Base-by-base conservation (phyloP, 2,888 invertebrate genomes). In the Ceramica pisi region DNA sequence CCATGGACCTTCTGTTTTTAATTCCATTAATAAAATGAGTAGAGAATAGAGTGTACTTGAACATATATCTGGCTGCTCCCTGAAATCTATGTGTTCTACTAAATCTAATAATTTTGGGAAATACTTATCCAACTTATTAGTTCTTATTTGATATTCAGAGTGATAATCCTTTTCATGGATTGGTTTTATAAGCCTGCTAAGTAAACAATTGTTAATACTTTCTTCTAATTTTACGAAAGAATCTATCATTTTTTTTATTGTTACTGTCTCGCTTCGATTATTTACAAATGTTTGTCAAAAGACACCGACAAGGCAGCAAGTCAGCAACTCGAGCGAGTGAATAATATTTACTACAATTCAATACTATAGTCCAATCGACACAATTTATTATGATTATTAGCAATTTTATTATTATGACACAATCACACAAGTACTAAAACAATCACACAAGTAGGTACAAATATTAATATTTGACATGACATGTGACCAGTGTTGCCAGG, bases 121-220 rank as follows among this genome's bases (percentile, higher is more conserved):
- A 76, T 89, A 85, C 73, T 82, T 66, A n/a, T 83, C 82, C 71
- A 92, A 80, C 38, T 84, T 88, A 48, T 86, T 90, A 81, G 89
- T 89, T 71, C 93, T 87, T 67, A 87, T 71, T 72, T 87, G 82
- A 83, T 90, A 93, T 84, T 95, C 95, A 3, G 79, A 69, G 51
- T 93, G 93, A 67, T 82, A 79, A 57, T 90, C 87, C 60, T 83
- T 78, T 83, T 93, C 93, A 72, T 94, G 90, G 60, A 87, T 85
- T 67, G 92, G 91, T 83, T 87, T 91, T 31, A 87, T 73, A 50
- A 95, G 90, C 87, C 91, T 94, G 12, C 90, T 88, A 60, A 95
- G 51, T 64, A 91, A 83, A 80, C 94, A 95, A 67, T 80, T 75
- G 69, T 86, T 86, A 50, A 90, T 85, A 51, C 75, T 75, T 66